Conservation (phyloP, 2,113 vertebrate genomes). For the Hyperopisus bebe region DNA sequence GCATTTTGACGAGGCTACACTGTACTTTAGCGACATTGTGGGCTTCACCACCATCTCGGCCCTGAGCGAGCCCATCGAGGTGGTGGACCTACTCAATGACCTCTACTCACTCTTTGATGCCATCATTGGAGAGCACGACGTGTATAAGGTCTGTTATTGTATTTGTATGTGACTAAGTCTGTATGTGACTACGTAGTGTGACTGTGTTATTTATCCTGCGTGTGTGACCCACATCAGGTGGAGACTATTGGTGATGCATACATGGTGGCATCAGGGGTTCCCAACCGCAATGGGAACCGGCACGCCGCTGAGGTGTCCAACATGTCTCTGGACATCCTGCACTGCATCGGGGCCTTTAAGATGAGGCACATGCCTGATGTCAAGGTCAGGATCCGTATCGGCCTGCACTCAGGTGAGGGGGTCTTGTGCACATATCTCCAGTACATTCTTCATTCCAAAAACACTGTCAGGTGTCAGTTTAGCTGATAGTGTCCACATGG, state of each 20-base stretch:
- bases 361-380: conserved; percentile 85
- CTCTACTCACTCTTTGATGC: conserved; percentile 82
- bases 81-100: conserved; percentile 78
- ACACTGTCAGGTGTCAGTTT: background rate
- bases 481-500: background rate
- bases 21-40: conserved; percentile 85
- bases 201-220: background rate
- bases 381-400: conserved; percentile 79
- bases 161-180: background rate
- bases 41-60: conserved; percentile 84
- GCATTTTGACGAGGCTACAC: conserved; percentile 72
- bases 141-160: conserved; percentile 68
- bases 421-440: background rate
- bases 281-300: conserved; percentile 70
- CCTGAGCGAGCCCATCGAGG: conserved; percentile 82
- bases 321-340: conserved; percentile 82
- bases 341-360: conserved; percentile 68
- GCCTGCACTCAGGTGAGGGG: conserved; percentile 72
- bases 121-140: conserved; percentile 76
- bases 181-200: background rate
- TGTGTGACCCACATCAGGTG: conserved; percentile 42
- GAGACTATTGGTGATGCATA: conserved; percentile 81
- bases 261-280: conserved; percentile 80
- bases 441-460: background rate
- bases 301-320: conserved; percentile 71